Evolutionary conservation across 2,888 invertebrate species (phyloP).

Genomic region (Tipula unca): DNA sequence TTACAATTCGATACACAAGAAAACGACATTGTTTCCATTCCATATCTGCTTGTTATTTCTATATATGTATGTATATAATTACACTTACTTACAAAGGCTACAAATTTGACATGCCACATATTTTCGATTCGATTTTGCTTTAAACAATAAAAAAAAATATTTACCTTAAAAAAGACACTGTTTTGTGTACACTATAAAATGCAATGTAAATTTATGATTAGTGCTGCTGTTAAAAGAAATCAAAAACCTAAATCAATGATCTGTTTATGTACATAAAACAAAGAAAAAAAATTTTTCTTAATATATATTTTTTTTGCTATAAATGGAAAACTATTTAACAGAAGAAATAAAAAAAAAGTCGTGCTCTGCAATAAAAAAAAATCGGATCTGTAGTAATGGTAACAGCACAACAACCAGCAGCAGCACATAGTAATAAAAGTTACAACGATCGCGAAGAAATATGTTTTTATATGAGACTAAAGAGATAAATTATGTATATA

Average conservation of each 20-base stretch:
- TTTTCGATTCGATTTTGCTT: not conserved
- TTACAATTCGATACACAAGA: no score
- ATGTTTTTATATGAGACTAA: not conserved
- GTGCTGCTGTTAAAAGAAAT: not conserved
- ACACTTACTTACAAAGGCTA: not conserved
- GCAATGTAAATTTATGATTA: not conserved
- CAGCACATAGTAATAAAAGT: not conserved
- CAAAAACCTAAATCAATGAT: not conserved
- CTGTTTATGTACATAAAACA: not conserved
- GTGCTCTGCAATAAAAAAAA: not conserved
- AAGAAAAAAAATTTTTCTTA: not conserved
- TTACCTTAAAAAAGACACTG: not conserved
- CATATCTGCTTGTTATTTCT: not conserved
- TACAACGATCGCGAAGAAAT: not conserved
- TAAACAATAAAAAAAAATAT: not conserved
- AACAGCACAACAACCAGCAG: not conserved
- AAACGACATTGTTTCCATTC: not conserved
- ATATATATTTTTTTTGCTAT: not conserved
- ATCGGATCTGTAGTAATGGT: not conserved
- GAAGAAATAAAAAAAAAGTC: not conserved
- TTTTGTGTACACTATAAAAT: not conserved
- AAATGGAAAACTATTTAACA: conserved; percentile 8
- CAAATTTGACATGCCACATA: not conserved
- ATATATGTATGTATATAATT: not conserved
- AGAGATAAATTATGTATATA: not conserved